phyloP scores from a whole-genome alignment of 2,113 vertebrate genomes.

The Scophthalmus maximus region DNA sequence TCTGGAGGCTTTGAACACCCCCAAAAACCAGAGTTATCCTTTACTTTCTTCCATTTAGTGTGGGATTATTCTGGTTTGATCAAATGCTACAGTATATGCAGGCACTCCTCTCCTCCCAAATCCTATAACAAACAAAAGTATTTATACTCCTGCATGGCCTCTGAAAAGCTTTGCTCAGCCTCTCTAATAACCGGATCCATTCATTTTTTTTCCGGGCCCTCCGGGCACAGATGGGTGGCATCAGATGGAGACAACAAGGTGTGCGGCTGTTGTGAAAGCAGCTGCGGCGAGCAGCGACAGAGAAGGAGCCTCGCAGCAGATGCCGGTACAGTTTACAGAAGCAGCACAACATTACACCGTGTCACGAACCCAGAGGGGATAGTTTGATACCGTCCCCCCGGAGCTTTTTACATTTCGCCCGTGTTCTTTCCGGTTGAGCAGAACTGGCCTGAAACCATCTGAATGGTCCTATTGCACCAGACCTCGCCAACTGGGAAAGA shows the following conservation, averaged over 20 bases:
- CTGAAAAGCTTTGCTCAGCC: background rate
- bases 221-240: conserved; percentile 76
- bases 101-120: background rate
- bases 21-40: background rate
- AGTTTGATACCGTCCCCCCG: too few species aligned
- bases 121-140: background rate
- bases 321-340: conserved; percentile 43
- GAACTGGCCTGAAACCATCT: too few species aligned
- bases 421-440: too few species aligned
- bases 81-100: too few species aligned
- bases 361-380: too few species aligned
- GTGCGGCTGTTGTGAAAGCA: conserved; percentile 78
- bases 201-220: background rate
- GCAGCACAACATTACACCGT: background rate
- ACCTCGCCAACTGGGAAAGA: too few species aligned
- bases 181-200: background rate
- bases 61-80: too few species aligned
- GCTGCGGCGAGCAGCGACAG: conserved; percentile 41
- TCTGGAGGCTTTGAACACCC: too few species aligned
- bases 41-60: background rate
- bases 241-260: conserved; percentile 75
- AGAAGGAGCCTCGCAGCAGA: conserved; percentile 41
- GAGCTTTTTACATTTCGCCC: too few species aligned
- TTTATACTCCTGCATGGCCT: background rate
- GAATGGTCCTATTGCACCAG: too few species aligned